These are phyloP conservation scores for Phaethornis superciliosus DNA, from an alignment of 2,113 vertebrate genomes.

Conservation along the genomic window DNA sequence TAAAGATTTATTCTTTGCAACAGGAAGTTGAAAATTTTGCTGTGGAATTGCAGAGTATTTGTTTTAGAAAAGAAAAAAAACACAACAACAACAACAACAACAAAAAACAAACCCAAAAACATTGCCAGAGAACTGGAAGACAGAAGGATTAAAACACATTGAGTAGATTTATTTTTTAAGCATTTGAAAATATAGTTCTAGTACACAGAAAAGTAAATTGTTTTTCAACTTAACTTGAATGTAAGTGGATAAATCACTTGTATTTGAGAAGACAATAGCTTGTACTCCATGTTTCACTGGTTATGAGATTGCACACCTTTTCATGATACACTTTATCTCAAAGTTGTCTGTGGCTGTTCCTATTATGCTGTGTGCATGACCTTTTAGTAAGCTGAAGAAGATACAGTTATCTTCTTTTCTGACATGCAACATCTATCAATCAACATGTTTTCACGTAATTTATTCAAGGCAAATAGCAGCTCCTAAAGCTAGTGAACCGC, in stretches of 20 bases:
- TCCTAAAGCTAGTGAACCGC: slow-evolving; percentile 85
- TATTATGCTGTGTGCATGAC: slow-evolving; percentile 90
- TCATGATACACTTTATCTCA: slow-evolving; percentile 79
- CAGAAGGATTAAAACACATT: not conserved
- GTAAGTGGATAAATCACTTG: slow-evolving; percentile 75
- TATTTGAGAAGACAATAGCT: slow-evolving; percentile 76
- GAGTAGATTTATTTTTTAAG: not conserved
- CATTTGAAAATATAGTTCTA: slow-evolving; percentile 18
- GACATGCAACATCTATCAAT: slow-evolving; percentile 97
- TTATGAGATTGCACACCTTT: slow-evolving; percentile 74
- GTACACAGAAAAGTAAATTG: slow-evolving; percentile 11
- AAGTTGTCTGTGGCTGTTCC: slow-evolving; percentile 88
- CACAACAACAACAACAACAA: no score
- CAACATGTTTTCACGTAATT: slow-evolving; percentile 89
- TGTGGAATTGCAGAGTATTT: not conserved
- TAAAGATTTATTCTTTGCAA: not conserved
- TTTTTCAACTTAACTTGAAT: slow-evolving; percentile 55
- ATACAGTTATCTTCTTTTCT: slow-evolving; percentile 96
- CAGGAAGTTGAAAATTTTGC: not conserved
- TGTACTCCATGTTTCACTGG: slow-evolving; percentile 72
- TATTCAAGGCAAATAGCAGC: slow-evolving; percentile 89
- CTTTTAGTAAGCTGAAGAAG: slow-evolving; percentile 94
- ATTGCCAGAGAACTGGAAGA: not conserved
- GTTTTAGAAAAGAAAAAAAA: not conserved
- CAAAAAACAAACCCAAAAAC: not conserved